Percentiles rank a stretch among this genome's conserved stretches.
These are phyloP conservation scores for Sceliomorpha sp. DNA, from an alignment of 2,888 invertebrate species.

Conservation along the genomic window DNA sequence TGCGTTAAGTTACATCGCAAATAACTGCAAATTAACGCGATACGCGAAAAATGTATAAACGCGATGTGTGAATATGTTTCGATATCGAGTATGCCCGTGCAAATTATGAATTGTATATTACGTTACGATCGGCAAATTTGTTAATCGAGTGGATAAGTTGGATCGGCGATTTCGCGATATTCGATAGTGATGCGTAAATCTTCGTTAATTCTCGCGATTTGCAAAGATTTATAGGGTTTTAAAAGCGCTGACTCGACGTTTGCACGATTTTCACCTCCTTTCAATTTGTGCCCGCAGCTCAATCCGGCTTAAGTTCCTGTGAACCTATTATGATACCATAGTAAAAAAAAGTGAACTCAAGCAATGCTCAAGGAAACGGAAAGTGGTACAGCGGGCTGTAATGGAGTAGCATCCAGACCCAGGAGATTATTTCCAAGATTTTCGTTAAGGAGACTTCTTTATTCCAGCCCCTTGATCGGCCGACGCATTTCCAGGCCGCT, in stretches of 20 bases:
- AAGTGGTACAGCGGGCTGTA: conserved; percentile 71
- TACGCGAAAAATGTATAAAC: background rate
- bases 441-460: conserved; percentile 86
- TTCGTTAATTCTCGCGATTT: background rate
- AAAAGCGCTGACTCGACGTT: background rate
- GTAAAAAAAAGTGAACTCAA: conserved; percentile 2
- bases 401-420: conserved; percentile 68
- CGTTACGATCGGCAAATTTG: background rate
- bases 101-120: no score
- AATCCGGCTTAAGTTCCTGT: background rate
- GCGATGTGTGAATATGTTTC: no score
- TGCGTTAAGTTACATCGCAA: background rate
- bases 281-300: conserved; percentile 1
- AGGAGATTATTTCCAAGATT: conserved; percentile 82
- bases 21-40: background rate
- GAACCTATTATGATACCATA: conserved; percentile 14
- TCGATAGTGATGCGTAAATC: background rate
- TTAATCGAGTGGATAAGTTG: background rate
- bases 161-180: background rate
- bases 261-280: conserved; percentile 1
- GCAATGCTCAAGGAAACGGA: conserved; percentile 77
- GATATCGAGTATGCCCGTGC: no score
- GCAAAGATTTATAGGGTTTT: background rate
- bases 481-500: conserved; percentile 82
- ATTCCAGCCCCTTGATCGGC: conserved; percentile 86